Percentiles rank a stretch among this genome's conserved stretches.
These are phyloP conservation scores for Acyrthosiphon pisum DNA, from an alignment of 1,140 invertebrate species.

Conservation along the genomic window DNA sequence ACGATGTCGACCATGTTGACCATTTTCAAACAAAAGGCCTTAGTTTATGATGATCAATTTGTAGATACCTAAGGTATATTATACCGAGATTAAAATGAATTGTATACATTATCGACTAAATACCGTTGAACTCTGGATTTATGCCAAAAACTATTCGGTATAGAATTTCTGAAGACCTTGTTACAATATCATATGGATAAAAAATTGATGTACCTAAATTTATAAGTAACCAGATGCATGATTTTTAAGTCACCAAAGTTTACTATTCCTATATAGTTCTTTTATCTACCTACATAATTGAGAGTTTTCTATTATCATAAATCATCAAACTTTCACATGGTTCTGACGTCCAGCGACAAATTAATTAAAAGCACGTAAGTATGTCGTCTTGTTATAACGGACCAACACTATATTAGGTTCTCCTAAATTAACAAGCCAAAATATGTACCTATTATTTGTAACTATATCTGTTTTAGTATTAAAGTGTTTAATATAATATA, in stretches of 20 bases:
- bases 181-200: neutral
- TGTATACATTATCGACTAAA: neutral
- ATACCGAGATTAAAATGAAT: neutral
- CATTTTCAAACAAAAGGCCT: neutral
- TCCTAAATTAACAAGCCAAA: conserved; percentile 27
- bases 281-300: neutral
- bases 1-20: neutral
- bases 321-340: conserved; percentile 23
- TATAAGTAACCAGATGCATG: neutral
- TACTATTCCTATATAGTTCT: neutral
- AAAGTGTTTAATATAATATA: neutral
- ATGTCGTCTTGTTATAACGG: conserved; percentile 36
- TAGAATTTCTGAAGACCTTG: neutral
- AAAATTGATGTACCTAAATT: neutral
- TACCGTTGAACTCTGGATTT: neutral
- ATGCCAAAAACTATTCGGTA: neutral
- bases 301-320: neutral
- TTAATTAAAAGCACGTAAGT: conserved; percentile 44
- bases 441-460: neutral
- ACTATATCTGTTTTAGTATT: conserved; percentile 15
- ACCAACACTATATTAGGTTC: conserved; percentile 18
- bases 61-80: neutral
- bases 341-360: neutral
- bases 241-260: neutral
- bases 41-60: neutral